Evolutionary conservation across 2,797 vertebrate species (phyloP).

Genomic region (Mionectes olivaceus): DNA sequence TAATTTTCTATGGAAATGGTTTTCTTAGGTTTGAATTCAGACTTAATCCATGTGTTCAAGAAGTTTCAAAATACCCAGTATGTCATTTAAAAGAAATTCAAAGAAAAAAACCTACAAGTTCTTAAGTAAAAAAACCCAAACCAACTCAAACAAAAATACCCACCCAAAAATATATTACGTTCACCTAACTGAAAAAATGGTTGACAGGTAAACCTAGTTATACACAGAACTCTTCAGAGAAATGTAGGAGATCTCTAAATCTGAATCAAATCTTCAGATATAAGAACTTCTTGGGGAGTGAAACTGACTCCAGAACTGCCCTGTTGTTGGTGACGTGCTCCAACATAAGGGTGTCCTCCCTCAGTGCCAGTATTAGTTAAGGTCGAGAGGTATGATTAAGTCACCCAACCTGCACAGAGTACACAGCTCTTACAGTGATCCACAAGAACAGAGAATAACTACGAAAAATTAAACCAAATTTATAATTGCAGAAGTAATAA

Average conservation of each 20-base stretch:
- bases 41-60: neutral
- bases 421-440: neutral
- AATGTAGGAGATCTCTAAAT: neutral
- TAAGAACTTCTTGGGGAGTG: neutral
- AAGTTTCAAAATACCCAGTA: neutral
- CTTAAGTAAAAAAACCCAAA: neutral
- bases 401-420: neutral
- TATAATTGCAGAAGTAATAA: neutral
- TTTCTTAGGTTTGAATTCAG: conserved; percentile 16
- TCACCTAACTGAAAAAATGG: neutral
- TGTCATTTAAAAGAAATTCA: neutral
- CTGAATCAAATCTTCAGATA: neutral
- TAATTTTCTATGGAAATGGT: neutral
- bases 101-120: neutral
- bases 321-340: neutral
- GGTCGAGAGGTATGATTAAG: neutral
- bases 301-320: neutral
- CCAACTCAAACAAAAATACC: neutral
- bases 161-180: neutral
- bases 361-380: neutral
- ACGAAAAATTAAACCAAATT: neutral
- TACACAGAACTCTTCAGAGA: neutral
- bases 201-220: neutral
- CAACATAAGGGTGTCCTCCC: neutral
- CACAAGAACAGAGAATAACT: neutral